phyloP scores from a whole-genome alignment of 1,140 invertebrate species.

The Atopsyche davidsoni region DNA sequence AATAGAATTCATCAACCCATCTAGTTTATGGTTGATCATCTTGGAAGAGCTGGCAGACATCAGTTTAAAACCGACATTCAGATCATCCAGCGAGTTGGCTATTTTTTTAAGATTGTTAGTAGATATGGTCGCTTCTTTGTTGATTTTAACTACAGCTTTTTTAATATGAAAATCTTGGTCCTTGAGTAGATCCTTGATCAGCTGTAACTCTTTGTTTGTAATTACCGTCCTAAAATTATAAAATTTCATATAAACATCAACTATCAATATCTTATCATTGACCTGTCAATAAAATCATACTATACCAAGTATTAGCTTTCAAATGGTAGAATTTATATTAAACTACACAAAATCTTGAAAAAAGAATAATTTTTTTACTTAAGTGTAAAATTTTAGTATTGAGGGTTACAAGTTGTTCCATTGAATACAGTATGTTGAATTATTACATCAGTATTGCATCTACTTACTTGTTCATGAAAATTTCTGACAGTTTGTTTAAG shows the following conservation, averaged over 20 bases:
- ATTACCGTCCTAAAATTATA: constrained; percentile 42
- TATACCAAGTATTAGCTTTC: no score
- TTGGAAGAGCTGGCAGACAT: no score
- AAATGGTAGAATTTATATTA: no score
- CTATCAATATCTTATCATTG: no score
- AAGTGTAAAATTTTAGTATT: no score
- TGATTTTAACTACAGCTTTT: constrained; percentile 24
- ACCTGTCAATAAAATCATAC: no score
- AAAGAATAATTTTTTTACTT: no score
- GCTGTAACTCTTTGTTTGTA: constrained; percentile 42
- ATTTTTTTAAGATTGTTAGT: constrained; percentile 8
- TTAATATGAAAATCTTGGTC: constrained; percentile 27
- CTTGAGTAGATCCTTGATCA: constrained; percentile 37
- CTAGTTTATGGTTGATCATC: constrained; percentile 10
- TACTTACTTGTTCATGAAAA: constrained; percentile 52
- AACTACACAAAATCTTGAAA: no score
- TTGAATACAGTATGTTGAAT: neutral
- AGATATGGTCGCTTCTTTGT: constrained; percentile 12
- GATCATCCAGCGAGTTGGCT: neutral
- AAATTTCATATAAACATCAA: no score
- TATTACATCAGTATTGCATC: neutral
- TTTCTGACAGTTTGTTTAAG: constrained; percentile 52
- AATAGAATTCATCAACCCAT: constrained; percentile 15
- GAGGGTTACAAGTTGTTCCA: no score
- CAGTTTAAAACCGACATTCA: constrained; percentile 1